phyloP scores from a whole-genome alignment of 2,797 vertebrate species.

The Galaxias olidus region DNA sequence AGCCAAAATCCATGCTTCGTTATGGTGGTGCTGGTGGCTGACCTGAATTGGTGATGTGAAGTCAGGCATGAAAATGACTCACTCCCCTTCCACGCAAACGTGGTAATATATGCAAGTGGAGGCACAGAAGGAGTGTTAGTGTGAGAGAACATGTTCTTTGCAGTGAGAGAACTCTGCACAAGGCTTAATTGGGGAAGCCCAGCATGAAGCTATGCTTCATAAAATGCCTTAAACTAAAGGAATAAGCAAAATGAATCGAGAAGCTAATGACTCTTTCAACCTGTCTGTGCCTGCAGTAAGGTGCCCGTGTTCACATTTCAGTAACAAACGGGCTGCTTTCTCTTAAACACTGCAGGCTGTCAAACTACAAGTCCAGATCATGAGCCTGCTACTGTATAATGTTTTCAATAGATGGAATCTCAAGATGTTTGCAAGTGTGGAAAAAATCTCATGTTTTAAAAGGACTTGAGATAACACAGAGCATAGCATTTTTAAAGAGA shows the following conservation, averaged over 20 bases:
- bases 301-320: not conserved
- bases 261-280: not conserved
- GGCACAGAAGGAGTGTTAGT: not conserved
- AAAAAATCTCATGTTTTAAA: too few species aligned
- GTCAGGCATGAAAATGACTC: slow-evolving; percentile 48
- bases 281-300: not conserved
- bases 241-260: too few species aligned
- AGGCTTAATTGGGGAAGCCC: slow-evolving; percentile 8
- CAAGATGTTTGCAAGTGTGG: too few species aligned
- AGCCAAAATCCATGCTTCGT: not conserved
- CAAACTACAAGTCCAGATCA: too few species aligned
- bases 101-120: slow-evolving; percentile 7
- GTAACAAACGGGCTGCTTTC: not conserved
- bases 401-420: too few species aligned
- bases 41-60: slow-evolving; percentile 57
- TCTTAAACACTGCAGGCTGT: not conserved
- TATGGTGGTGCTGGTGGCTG: slow-evolving; percentile 4
- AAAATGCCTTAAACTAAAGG: too few species aligned
- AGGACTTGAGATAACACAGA: too few species aligned
- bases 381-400: too few species aligned
- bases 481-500: too few species aligned
- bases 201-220: not conserved
- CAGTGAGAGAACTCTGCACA: not conserved
- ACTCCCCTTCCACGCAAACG: slow-evolving; percentile 19
- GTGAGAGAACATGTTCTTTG: slow-evolving; percentile 3